phyloP scores from a whole-genome alignment of 2,113 vertebrate species.

The Arizona elegans region DNA sequence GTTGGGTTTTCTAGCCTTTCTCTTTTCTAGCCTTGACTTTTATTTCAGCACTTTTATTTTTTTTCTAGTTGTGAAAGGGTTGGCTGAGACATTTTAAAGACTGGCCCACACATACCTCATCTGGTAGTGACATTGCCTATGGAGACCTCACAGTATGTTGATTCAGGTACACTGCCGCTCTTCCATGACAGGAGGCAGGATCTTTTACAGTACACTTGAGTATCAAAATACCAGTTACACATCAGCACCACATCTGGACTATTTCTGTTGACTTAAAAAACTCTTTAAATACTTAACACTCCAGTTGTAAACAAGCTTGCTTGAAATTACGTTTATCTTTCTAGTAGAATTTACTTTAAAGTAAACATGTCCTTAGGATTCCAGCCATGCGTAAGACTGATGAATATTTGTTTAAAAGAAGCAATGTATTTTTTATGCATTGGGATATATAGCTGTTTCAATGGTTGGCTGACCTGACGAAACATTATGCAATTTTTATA shows the following conservation, averaged over 20 bases:
- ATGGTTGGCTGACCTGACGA: not conserved
- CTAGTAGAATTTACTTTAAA: not conserved
- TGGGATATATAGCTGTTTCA: not conserved
- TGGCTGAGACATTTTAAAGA: not conserved
- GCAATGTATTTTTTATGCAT: not conserved
- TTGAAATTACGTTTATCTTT: not conserved
- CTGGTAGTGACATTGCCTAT: not conserved
- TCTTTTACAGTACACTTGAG: not conserved
- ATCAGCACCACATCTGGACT: not conserved
- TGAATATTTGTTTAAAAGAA: not conserved
- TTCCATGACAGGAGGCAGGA: not conserved
- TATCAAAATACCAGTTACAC: not conserved
- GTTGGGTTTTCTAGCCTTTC: not conserved
- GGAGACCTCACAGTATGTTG: slow-evolving; percentile 15
- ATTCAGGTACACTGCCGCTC: not conserved
- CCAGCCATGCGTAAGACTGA: not conserved
- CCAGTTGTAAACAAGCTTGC: not conserved
- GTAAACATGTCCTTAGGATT: not conserved
- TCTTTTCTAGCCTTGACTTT: not conserved
- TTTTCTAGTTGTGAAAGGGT: not conserved
- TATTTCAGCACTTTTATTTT: slow-evolving; percentile 1
- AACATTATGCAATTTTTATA: not conserved
- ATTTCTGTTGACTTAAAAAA: not conserved
- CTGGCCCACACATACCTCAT: slow-evolving; percentile 10
- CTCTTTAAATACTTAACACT: not conserved